phyloP scores from a whole-genome alignment of 1,140 invertebrate species.

The Drusus annulatus region DNA sequence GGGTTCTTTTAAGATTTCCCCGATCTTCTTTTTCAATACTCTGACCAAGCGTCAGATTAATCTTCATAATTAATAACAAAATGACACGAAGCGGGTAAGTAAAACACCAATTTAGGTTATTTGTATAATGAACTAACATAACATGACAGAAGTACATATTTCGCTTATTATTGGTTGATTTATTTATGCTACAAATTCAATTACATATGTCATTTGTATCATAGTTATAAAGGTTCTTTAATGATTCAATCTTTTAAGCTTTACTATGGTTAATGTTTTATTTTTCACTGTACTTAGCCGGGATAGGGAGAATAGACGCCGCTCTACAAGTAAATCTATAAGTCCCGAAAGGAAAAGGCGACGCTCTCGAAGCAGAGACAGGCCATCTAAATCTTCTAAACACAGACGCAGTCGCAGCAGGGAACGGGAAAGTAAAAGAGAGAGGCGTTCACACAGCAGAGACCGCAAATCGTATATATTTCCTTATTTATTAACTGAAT shows the following conservation, averaged over 20 bases:
- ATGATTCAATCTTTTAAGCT: no score
- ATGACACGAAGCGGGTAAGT: conserved; percentile 61
- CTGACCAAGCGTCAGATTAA: no score
- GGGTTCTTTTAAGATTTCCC: no score
- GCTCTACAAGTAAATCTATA: conserved; percentile 70
- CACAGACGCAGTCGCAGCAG: conserved; percentile 65
- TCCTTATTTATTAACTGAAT: neutral
- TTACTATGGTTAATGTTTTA: neutral
- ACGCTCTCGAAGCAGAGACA: conserved; percentile 76
- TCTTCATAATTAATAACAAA: conserved; percentile 8
- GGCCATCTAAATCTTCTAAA: conserved; percentile 69
- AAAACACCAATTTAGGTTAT: conserved; percentile 17
- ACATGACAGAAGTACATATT: neutral
- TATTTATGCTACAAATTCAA: no score
- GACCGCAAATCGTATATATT: conserved; percentile 67
- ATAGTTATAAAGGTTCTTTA: neutral
- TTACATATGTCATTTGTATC: neutral
- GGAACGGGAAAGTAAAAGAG: conserved; percentile 65
- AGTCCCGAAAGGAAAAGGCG: conserved; percentile 76
- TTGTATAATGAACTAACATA: neutral
- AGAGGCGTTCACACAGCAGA: conserved; percentile 66
- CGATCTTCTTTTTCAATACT: no score
- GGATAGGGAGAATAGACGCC: conserved; percentile 65
- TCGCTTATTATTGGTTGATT: neutral
- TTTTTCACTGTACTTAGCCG: conserved; percentile 61